Conservation (phyloP, 2,888 invertebrate genomes). For the Cepaea hortensis region DNA sequence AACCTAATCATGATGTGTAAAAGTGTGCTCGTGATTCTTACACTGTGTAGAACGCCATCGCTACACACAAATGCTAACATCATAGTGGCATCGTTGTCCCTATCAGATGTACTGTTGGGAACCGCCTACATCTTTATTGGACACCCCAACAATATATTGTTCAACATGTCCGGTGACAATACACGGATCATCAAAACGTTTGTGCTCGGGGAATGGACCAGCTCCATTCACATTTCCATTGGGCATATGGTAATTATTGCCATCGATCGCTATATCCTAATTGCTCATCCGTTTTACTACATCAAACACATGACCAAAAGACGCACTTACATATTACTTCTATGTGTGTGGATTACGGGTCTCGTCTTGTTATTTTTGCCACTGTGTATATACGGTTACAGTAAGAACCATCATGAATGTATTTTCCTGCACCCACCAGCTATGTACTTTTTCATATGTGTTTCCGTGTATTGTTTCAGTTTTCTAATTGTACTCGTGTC, state of each 20-base stretch:
- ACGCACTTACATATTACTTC: not conserved
- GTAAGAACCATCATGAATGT: not conserved
- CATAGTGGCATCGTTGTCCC: not conserved
- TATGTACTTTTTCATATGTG: not conserved
- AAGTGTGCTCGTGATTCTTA: not conserved
- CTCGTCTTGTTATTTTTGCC: not conserved
- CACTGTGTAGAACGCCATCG: not conserved
- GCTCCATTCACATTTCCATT: not conserved
- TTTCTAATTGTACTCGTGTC: not conserved
- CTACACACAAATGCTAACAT: conserved; percentile 13
- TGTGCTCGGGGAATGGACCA: not conserved
- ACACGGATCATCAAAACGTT: not conserved
- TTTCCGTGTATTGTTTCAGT: not conserved
- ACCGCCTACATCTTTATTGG: not conserved
- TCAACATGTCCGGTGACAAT: not conserved
- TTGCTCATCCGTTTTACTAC: conserved; percentile 25
- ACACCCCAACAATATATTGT: not conserved
- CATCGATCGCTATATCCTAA: conserved; percentile 1
- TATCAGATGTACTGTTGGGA: not conserved
- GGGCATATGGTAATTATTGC: not conserved
- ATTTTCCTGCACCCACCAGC: not conserved
- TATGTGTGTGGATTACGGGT: not conserved
- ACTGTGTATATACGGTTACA: not conserved
- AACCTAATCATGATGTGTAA: not conserved
- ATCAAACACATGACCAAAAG: not conserved